Evolutionary conservation across 2,888 invertebrate genomes (phyloP).

Genomic region (Lumbricus terrestris): DNA sequence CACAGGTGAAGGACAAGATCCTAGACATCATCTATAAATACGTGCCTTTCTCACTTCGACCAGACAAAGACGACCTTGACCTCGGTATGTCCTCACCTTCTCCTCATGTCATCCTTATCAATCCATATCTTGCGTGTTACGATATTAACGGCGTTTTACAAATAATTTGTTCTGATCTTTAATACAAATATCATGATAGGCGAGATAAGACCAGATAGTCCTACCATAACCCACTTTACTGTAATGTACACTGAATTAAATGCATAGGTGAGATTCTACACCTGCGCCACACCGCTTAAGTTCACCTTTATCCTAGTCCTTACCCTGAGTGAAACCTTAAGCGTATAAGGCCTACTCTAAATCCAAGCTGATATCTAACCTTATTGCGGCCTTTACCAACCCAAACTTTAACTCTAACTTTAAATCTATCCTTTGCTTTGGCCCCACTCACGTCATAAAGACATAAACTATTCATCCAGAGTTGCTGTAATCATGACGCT

Average conservation of each 20-base stretch:
- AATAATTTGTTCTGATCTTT: no score
- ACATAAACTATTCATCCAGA: background rate
- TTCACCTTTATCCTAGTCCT: no score
- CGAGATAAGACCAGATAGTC: background rate
- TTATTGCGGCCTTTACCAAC: background rate
- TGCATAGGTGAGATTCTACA: no score
- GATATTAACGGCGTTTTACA: background rate
- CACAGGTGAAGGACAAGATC: slow-evolving; percentile 96
- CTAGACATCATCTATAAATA: slow-evolving; percentile 96
- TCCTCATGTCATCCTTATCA: no score
- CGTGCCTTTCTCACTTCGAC: slow-evolving; percentile 91
- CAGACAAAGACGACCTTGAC: slow-evolving; percentile 92
- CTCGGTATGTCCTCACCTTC: slow-evolving; percentile 67
- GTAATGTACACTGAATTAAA: no score
- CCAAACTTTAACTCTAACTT: background rate
- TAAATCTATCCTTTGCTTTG: background rate
- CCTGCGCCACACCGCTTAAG: no score
- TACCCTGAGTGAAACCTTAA: no score
- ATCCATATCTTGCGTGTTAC: background rate
- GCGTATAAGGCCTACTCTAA: no score
- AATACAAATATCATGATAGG: background rate
- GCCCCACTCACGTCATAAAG: background rate
- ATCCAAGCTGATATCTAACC: background rate
- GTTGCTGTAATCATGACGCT: background rate
- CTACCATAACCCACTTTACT: no score